Evolutionary conservation across 2,113 vertebrate species (phyloP), one percentile per base, ranked within the genome.

Genomic region (Phalacrocorax carbo): DNA sequence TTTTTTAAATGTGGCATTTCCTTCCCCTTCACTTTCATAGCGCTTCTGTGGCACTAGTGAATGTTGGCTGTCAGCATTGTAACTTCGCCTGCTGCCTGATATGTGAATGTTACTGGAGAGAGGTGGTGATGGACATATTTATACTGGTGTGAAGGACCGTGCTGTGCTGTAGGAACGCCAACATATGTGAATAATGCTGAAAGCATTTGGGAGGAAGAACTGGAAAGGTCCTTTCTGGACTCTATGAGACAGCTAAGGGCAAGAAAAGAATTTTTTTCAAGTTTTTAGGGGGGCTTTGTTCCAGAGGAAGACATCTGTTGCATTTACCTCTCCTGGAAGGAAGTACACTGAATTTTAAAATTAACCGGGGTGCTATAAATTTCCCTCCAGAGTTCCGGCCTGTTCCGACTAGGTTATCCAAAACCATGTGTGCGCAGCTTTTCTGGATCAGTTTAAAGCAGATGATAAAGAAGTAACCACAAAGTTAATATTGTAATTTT

Each of bases 101-200:
- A 5, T 0, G 13, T 9, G 48, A 26, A 11, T 0, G 6, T n/a
- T 19, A 2, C 57, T 1, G 38, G 3, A 7, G 49, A 64, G 88
- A 44, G 48, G 18, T 27, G 9, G 58, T 20, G 23, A 9, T 26
- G 44, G 38, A 12, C 4, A 1, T 22, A 1, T 55, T 52, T 29
- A 11, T 62, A 22, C 34, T 48, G 36, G 20, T 36, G 18, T 32
- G 44, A 52, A 34, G 46, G 36, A 27, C 40, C 34, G 3, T 13
- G 32, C 61, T 40, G 15, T 66, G 46, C 52, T 36, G 26, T 2
- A 10, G 52, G 30, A 51, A 48, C 10, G 49, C 54, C 36, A 10
- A 2, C 17, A 0, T 5, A 11, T n/a, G 13, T 48, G 32, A 49
- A 26, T 9, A n/a, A 17, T 0, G 7, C n/a, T 29, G 15, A 29